Evolutionary conservation across 2,113 vertebrate species (phyloP).

Genomic region (Albula goreensis): DNA sequence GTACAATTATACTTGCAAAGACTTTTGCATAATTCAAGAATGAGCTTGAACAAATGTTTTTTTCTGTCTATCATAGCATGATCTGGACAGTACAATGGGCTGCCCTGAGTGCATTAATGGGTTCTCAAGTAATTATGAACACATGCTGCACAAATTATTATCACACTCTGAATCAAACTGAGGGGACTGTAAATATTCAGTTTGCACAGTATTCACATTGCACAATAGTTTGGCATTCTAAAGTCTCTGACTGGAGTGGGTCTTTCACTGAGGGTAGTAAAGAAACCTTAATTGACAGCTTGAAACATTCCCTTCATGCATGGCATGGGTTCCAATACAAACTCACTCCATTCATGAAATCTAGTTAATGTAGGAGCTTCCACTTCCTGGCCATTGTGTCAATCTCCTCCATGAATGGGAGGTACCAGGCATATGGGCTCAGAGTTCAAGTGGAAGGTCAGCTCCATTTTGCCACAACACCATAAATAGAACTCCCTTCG

Average conservation of each 20-base stretch:
- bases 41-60: background rate
- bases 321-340: background rate
- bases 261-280: background rate
- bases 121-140: background rate
- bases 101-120: background rate
- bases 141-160: background rate
- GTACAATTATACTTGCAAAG: background rate
- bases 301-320: background rate
- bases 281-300: background rate
- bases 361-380: background rate
- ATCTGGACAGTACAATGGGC: too few species aligned
- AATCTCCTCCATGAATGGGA: background rate
- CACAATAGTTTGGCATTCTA: background rate
- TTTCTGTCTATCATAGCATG: background rate
- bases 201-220: background rate
- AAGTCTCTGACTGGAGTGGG: background rate
- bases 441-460: conserved; percentile 29
- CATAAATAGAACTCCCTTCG: conserved; percentile 57
- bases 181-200: background rate
- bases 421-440: conserved; percentile 18
- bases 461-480: conserved; percentile 34
- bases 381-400: background rate
- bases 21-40: background rate
- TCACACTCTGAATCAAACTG: background rate
- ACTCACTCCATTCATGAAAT: background rate